phyloP scores from a whole-genome alignment of 2,888 invertebrate genomes.

The Oligia strigilis region DNA sequence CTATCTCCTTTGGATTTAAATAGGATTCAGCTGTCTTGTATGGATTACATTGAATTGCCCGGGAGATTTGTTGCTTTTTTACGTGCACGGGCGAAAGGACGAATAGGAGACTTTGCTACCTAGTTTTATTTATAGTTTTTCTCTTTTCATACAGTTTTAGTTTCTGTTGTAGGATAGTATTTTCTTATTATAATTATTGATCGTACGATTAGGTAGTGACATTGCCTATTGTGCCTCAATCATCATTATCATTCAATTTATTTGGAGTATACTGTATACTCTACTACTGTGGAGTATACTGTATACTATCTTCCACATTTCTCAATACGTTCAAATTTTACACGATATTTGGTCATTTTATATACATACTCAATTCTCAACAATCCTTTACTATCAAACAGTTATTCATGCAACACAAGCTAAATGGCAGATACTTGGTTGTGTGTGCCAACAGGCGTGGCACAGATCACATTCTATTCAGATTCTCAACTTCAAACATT shows the following conservation, averaged over 20 bases:
- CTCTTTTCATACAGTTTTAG: slow-evolving; percentile 3
- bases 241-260: neutral
- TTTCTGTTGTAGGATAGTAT: neutral
- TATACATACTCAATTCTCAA: neutral
- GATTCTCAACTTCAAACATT: slow-evolving; percentile 27
- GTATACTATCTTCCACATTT: neutral
- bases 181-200: neutral
- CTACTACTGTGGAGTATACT: no score
- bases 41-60: slow-evolving; percentile 80
- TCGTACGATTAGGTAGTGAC: neutral
- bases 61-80: slow-evolving; percentile 78
- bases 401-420: slow-evolving; percentile 49
- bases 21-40: slow-evolving; percentile 80
- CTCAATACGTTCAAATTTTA: neutral
- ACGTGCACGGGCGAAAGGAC: slow-evolving; percentile 55
- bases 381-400: slow-evolving; percentile 51
- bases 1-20: slow-evolving; percentile 75
- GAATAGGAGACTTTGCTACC: slow-evolving; percentile 1
- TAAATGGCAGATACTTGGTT: slow-evolving; percentile 71
- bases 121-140: slow-evolving; percentile 8
- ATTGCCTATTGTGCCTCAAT: no score
- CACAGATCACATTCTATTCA: slow-evolving; percentile 37
- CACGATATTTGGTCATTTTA: neutral
- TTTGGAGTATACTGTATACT: neutral
- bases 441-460: slow-evolving; percentile 76